phyloP scores from a whole-genome alignment of 2,888 invertebrate species.

The Tortrix viridana region DNA sequence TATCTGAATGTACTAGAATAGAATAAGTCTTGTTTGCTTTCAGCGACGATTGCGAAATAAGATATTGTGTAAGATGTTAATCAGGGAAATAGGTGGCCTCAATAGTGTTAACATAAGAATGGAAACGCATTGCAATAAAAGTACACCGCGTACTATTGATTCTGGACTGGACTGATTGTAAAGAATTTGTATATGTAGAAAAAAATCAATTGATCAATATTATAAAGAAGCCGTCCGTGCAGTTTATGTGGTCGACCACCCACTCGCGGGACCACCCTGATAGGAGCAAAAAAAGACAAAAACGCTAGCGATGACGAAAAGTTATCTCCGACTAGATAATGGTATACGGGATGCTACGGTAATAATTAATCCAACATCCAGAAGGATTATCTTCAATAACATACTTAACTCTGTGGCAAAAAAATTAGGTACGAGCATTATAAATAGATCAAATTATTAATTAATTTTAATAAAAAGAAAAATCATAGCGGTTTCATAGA shows the following conservation, averaged over 20 bases:
- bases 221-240: constrained; percentile 16
- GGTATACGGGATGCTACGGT: too few relatives aligned
- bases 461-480: neutral
- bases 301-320: constrained; percentile 35
- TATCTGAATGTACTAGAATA: constrained; percentile 36
- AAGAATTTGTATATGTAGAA: constrained; percentile 24
- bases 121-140: neutral
- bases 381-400: too few relatives aligned
- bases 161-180: constrained; percentile 8
- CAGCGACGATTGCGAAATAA: constrained; percentile 33
- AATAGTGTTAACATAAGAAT: constrained; percentile 15
- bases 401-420: too few relatives aligned
- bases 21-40: constrained; percentile 32
- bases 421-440: too few relatives aligned
- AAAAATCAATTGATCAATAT: constrained; percentile 25
- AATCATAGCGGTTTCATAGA: too few relatives aligned
- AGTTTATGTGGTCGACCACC: constrained; percentile 61
- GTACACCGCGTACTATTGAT: constrained; percentile 4
- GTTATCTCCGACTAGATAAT: too few relatives aligned
- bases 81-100: constrained; percentile 33
- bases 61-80: constrained; percentile 35
- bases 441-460: neutral
- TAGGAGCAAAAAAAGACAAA: constrained; percentile 55
- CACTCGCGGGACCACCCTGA: constrained; percentile 59
- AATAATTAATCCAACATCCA: too few relatives aligned